Evolutionary conservation across 64 coral and sea anemone species (phyloP).

Genomic region (Dendronephthya gigantea): DNA sequence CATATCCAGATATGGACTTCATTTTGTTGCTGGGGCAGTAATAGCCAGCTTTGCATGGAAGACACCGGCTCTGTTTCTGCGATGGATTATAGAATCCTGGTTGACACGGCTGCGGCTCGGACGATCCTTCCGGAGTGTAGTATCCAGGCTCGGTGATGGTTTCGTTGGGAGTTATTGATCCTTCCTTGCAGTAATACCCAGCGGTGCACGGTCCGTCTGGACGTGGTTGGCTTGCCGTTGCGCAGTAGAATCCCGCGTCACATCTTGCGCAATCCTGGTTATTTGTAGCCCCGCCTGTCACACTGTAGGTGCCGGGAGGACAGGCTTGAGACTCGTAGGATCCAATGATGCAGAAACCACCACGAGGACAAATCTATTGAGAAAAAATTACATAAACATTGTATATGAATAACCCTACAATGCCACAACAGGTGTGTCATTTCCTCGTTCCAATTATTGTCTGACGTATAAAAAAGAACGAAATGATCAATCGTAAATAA

Average conservation of each 20-base stretch:
- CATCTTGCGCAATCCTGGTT: constrained; percentile 87
- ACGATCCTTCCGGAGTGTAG: constrained; percentile 63
- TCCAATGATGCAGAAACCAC: constrained; percentile 76
- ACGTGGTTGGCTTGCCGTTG: constrained; percentile 44
- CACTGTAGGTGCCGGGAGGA: constrained; percentile 44
- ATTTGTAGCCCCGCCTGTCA: constrained; percentile 62
- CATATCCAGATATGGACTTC: constrained; percentile 14
- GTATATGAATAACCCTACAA: no score
- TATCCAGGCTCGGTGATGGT: constrained; percentile 60
- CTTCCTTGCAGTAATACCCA: constrained; percentile 75
- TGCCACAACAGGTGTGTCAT: no score
- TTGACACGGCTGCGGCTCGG: constrained; percentile 70
- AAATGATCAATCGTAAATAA: no score
- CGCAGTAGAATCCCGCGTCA: constrained; percentile 79
- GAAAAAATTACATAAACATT: no score
- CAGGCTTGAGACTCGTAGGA: constrained; percentile 89
- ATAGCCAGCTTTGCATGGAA: constrained; percentile 55
- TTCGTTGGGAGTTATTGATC: constrained; percentile 60
- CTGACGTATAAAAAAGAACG: no score
- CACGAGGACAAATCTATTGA: constrained; percentile 55
- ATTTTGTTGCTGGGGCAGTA: constrained; percentile 87
- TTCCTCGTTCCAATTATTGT: no score
- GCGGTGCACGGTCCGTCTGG: constrained; percentile 82
- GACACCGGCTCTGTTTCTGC: constrained; percentile 56
- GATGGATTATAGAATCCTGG: constrained; percentile 83